Evolutionary conservation across 2,113 vertebrate species (phyloP), one percentile per base, ranked within the genome.

Genomic region (Osmerus mordax): DNA sequence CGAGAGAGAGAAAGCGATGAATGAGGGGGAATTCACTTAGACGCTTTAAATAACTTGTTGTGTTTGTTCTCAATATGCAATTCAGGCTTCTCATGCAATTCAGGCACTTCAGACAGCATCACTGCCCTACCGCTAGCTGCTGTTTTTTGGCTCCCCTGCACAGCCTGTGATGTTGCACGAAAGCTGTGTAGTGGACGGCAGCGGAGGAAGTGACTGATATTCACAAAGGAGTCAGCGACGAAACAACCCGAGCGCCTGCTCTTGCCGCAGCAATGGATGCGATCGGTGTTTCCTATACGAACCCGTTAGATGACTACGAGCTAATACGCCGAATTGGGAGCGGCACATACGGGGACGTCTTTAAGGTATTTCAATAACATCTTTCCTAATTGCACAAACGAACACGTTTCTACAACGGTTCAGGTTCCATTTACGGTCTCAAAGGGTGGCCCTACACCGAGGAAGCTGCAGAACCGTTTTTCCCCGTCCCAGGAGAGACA

Each of bases 341-440:
- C 59, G 92, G 92, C 53, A 93, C 92, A 9, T 92, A 93, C 77
- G 92, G 92, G 36, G 92, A 93, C 71, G 92, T 93, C 61, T 93
- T 91, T 70, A 92, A 93, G 92, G 92, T 93, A 88, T 76, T 55
- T 63, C 21, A 4, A 4, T 12, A 47, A 47, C 13, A 11, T 41
- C 4, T 12, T 23, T 19, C 1, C 23, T 13, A 23, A 4, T 23
- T 6, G 8, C 4, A 52, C 16, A 1, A 2, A 19, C 64, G 18
- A 32, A 25, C 21, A 2, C 68, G 51, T 23, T 14, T 9, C 19
- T 1, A 23, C 12, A 54, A 25, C 11, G 7, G 19, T 54, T 16
- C 13, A 67, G 16, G 12, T 62, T 62, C 25, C 19, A 4, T 61
- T n/a, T 61, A 8, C 11, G 53, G 53, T 18, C 13, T 54, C 53